phyloP scores from a whole-genome alignment of 2,888 invertebrate species.

The Disparrhopalites patrizii region DNA sequence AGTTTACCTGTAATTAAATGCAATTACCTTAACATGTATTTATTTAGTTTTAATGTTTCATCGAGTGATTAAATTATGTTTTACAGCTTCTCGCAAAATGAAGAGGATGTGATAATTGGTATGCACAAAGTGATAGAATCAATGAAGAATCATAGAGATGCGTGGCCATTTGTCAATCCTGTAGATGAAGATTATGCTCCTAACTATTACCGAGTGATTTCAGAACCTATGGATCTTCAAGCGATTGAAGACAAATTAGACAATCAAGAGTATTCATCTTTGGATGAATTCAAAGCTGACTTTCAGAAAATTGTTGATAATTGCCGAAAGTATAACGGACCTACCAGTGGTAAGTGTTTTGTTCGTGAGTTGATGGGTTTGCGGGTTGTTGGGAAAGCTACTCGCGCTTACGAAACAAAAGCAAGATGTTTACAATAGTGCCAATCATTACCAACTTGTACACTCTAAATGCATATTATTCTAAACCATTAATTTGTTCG shows the following conservation, averaged over 20 bases:
- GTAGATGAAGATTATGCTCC: conserved; percentile 91
- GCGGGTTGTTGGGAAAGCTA: too few species aligned
- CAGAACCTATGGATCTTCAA: conserved; percentile 78
- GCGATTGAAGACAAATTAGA: conserved; percentile 84
- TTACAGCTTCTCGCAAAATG: conserved; percentile 64
- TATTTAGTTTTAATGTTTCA: not conserved
- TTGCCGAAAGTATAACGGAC: conserved; percentile 86
- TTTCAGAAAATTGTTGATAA: conserved; percentile 90
- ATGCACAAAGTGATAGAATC: conserved; percentile 88
- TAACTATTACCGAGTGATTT: conserved; percentile 63
- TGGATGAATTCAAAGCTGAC: conserved; percentile 77
- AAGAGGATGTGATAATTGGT: conserved; percentile 80
- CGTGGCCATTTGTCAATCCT: conserved; percentile 91
- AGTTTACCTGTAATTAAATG: not conserved
- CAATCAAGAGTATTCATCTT: conserved; percentile 71
- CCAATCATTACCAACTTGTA: too few species aligned
- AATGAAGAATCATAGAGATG: conserved; percentile 81
- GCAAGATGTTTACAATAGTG: too few species aligned
- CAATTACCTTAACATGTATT: not conserved
- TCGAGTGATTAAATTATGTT: not conserved
- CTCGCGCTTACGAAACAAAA: too few species aligned
- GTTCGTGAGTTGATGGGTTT: too few species aligned
- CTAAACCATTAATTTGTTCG: too few species aligned
- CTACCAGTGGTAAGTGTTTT: conserved; percentile 79
- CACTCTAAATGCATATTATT: too few species aligned